Evolutionary conservation across 2,797 vertebrate genomes (phyloP).

Genomic region (Emydoidea blandingii): DNA sequence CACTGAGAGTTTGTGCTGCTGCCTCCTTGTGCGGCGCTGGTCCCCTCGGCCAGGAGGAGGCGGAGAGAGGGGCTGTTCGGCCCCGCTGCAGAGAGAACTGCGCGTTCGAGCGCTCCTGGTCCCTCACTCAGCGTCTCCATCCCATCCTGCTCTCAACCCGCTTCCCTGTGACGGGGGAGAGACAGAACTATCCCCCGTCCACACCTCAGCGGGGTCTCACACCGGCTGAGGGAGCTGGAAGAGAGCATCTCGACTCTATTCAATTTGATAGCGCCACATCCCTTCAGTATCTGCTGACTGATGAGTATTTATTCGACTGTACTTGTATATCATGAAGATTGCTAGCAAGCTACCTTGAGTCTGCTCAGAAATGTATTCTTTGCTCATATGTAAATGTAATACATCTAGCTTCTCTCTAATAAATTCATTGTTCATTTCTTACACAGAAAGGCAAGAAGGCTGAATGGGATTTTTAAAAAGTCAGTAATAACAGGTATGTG

Average conservation of each 20-base stretch:
- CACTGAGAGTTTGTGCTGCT: background rate
- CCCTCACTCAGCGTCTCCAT: no score
- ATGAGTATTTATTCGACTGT: background rate
- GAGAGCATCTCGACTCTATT: background rate
- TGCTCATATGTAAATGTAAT: background rate
- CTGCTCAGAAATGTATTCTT: background rate
- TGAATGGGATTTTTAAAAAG: background rate
- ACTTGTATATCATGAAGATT: no score
- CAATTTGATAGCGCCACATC: background rate
- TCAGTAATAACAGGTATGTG: background rate
- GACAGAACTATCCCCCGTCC: no score
- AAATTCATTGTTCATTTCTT: background rate
- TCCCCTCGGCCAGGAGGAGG: background rate
- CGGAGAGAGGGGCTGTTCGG: background rate
- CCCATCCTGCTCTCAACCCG: no score
- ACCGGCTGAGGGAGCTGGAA: background rate
- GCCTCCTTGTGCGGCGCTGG: no score
- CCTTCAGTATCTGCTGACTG: background rate
- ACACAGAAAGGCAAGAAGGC: background rate
- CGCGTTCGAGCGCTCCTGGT: no score
- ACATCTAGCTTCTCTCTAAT: background rate
- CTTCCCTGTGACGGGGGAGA: no score
- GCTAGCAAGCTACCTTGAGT: background rate
- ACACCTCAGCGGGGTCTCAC: no score
- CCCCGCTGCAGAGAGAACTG: background rate